phyloP scores from a whole-genome alignment of 1,140 invertebrate genomes.

The Cardiocondyla obscurior region DNA sequence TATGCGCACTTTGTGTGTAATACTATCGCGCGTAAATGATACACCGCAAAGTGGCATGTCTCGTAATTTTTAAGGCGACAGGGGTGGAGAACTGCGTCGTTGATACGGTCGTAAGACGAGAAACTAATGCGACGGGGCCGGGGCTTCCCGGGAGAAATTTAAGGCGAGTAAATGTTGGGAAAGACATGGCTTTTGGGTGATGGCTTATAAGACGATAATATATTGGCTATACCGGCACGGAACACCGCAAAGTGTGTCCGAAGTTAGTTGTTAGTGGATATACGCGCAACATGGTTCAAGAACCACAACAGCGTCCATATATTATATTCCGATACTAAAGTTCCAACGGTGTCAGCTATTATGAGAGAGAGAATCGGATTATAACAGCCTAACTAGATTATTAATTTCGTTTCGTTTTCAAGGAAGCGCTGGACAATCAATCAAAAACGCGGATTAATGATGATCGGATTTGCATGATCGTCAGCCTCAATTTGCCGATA shows the following conservation, averaged over 20 bases:
- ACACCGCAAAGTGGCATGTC: not conserved
- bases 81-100: not conserved
- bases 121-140: not conserved
- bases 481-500: conserved; percentile 9
- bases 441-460: not conserved
- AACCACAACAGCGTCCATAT: conserved; percentile 8
- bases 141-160: not conserved
- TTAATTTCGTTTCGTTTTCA: conserved; percentile 21
- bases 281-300: conserved; percentile 36
- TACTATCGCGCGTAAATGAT: not conserved
- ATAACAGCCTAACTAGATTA: not conserved
- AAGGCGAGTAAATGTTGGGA: conserved; percentile 12
- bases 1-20: conserved; percentile 4
- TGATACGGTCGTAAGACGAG: not conserved
- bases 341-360: not conserved
- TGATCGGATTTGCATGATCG: not conserved
- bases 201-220: conserved; percentile 29
- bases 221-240: conserved; percentile 4
- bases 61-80: not conserved
- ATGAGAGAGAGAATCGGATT: conserved; percentile 3
- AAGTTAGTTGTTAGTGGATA: conserved; percentile 42
- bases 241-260: conserved; percentile 18
- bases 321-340: conserved; percentile 17
- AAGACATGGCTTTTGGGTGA: conserved; percentile 10
- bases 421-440: not conserved